These are phyloP conservation scores for Platypus cylindrus DNA, from an alignment of 2,888 invertebrate genomes.

Conservation along the genomic window DNA sequence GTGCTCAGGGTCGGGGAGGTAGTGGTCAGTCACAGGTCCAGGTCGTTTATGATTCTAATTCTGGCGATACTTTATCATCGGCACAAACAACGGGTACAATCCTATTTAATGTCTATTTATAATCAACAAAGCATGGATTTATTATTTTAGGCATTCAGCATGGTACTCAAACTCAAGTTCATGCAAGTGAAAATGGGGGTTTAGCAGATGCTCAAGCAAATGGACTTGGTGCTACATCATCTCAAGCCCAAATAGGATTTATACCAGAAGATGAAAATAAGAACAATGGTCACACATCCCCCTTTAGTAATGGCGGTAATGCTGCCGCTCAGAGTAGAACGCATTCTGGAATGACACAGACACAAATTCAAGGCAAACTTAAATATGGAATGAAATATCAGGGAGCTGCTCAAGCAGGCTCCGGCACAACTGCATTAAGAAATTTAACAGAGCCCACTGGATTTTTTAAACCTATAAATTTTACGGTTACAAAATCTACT, in stretches of 20 bases:
- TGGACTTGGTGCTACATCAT: slow-evolving; percentile 73
- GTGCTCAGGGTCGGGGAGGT: slow-evolving; percentile 62
- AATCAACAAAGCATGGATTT: background rate
- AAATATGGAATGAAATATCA: slow-evolving; percentile 22
- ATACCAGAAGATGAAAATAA: slow-evolving; percentile 57
- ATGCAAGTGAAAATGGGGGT: slow-evolving; percentile 70
- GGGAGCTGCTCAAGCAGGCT: slow-evolving; percentile 73
- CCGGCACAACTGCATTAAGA: slow-evolving; percentile 42
- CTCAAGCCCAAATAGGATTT: slow-evolving; percentile 81
- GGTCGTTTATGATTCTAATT: slow-evolving; percentile 61
- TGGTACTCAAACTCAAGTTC: slow-evolving; percentile 67
- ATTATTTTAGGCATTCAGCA: slow-evolving; percentile 33
- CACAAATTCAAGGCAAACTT: slow-evolving; percentile 67
- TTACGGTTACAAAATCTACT: slow-evolving; percentile 12
- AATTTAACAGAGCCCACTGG: slow-evolving; percentile 18
- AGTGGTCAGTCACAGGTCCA: slow-evolving; percentile 65
- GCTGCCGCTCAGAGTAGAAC: slow-evolving; percentile 68
- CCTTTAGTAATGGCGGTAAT: slow-evolving; percentile 63
- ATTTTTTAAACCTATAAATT: slow-evolving; percentile 20
- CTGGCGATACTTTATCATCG: slow-evolving; percentile 61
- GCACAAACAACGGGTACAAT: slow-evolving; percentile 49
- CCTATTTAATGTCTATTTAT: background rate
- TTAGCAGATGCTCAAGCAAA: slow-evolving; percentile 77
- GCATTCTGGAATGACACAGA: slow-evolving; percentile 65
- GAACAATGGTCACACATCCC: slow-evolving; percentile 37